phyloP scores from a whole-genome alignment of 2,797 vertebrate species.

The Anguilla obscura region DNA sequence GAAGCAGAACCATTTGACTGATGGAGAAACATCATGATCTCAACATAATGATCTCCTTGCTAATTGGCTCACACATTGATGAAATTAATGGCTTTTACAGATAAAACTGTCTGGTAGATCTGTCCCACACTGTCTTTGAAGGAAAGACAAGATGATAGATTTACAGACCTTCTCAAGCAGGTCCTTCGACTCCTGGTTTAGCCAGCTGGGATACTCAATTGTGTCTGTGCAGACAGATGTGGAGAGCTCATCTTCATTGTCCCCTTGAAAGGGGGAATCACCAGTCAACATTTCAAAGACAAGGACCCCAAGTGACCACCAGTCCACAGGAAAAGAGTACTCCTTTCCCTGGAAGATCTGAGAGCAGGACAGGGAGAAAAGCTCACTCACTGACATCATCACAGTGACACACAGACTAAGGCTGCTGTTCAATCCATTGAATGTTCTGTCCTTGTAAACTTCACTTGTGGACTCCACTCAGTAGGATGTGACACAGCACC shows the following conservation, averaged over 20 bases:
- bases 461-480: neutral
- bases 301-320: constrained; percentile 98
- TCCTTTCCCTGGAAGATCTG: constrained; percentile 92
- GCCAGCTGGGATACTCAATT: constrained; percentile 94
- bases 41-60: neutral
- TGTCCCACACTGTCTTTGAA: neutral
- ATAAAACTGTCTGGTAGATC: neutral
- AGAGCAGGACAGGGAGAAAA: neutral
- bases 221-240: constrained; percentile 94
- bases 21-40: neutral
- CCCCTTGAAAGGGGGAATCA: constrained; percentile 95
- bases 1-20: neutral
- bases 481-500: neutral
- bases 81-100: neutral
- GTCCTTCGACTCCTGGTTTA: constrained; percentile 91
- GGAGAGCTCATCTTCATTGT: constrained; percentile 94
- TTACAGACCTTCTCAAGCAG: constrained; percentile 85
- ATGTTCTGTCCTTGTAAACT: neutral
- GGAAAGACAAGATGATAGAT: neutral
- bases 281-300: constrained; percentile 98
- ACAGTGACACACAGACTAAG: constrained; percentile 24
- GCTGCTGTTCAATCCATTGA: neutral
- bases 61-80: neutral
- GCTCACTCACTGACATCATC: neutral
- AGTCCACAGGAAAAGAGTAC: constrained; percentile 97